Percentiles rank a stretch among this genome's conserved stretches.
These are phyloP conservation scores for Channa striata DNA, from an alignment of 2,797 vertebrate species.

Conservation along the genomic window DNA sequence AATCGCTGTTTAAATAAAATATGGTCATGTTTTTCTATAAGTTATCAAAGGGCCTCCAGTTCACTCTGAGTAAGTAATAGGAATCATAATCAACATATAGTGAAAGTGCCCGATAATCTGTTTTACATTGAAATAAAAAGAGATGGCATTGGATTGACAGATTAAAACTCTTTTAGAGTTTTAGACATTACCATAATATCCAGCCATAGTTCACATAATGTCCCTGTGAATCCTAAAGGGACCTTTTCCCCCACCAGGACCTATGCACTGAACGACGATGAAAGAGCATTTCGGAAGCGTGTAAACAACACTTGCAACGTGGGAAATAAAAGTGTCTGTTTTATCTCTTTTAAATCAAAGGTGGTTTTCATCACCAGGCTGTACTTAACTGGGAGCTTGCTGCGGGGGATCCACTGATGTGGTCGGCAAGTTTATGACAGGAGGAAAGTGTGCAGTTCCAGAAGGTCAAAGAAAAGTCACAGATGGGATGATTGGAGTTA, in stretches of 20 bases:
- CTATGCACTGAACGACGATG: conserved; percentile 9
- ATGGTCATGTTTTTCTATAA: too few relatives aligned
- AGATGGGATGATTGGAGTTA: conserved; percentile 30
- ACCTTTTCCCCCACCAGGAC: conserved; percentile 4
- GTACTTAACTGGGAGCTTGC: conserved; percentile 47
- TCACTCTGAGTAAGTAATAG: background rate
- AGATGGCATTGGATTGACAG: conserved; percentile 12
- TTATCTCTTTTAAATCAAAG: conserved; percentile 42
- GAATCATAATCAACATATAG: background rate
- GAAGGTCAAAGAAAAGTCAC: conserved; percentile 46
- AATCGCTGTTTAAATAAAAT: too few relatives aligned
- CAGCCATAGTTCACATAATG: conserved; percentile 41
- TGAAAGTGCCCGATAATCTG: background rate
- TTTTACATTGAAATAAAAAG: background rate
- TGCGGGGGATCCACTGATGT: conserved; percentile 49
- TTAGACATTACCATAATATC: conserved; percentile 1
- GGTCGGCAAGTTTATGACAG: conserved; percentile 38
- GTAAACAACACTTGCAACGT: conserved; percentile 40
- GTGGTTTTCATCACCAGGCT: conserved; percentile 32
- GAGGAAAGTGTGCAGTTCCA: conserved; percentile 15
- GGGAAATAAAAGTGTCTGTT: conserved; percentile 34
- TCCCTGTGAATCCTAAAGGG: conserved; percentile 14
- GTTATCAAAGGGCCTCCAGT: too few relatives aligned
- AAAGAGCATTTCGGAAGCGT: conserved; percentile 23
- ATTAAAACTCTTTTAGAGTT: conserved; percentile 32